phyloP scores from a whole-genome alignment of 2,113 vertebrate species.

The Gila orcuttii region DNA sequence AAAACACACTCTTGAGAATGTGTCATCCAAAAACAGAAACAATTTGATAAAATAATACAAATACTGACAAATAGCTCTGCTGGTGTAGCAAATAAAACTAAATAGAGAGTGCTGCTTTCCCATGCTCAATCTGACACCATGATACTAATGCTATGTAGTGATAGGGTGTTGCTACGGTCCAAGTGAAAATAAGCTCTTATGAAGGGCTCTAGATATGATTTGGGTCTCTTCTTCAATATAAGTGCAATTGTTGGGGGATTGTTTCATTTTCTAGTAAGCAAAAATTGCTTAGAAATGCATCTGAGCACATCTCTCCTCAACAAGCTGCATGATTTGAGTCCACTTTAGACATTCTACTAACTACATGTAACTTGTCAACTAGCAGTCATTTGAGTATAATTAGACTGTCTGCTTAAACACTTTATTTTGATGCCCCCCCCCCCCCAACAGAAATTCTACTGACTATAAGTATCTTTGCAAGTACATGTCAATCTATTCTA shows the following conservation, averaged over 20 bases:
- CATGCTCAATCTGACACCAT: background rate
- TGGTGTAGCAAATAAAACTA: slow-evolving; percentile 1
- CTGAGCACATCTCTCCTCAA: background rate
- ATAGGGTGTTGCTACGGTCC: background rate
- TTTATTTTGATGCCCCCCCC: too few relatives aligned
- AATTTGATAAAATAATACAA: background rate
- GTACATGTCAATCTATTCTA: too few relatives aligned
- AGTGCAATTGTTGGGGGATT: background rate
- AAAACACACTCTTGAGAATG: slow-evolving; percentile 23
- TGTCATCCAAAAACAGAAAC: slow-evolving; percentile 2
- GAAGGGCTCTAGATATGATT: background rate
- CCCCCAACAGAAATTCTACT: too few relatives aligned
- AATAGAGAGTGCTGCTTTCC: background rate
- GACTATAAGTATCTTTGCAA: too few relatives aligned
- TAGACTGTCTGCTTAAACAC: too few relatives aligned
- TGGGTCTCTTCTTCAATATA: background rate
- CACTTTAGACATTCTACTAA: too few relatives aligned
- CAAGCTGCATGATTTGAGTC: background rate
- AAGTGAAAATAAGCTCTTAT: background rate
- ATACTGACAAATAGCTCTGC: background rate
- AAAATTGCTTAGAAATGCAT: background rate
- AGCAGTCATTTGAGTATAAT: too few relatives aligned
- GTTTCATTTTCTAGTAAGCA: background rate
- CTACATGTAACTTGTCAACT: too few relatives aligned
- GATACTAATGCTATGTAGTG: slow-evolving; percentile 17